Base-by-base conservation (phyloP, 2,113 vertebrate species). In the Lycaon pictus region DNA sequence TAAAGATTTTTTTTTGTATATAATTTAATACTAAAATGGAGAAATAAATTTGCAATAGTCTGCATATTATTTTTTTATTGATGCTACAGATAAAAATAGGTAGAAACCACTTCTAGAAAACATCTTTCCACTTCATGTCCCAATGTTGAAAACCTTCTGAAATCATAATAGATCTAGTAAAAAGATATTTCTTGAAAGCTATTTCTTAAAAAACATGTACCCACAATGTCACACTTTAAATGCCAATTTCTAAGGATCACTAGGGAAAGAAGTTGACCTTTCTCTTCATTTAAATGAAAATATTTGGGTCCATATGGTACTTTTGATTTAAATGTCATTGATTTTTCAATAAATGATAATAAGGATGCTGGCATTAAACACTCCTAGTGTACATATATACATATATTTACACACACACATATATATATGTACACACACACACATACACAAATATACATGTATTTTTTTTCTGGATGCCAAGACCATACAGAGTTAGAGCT, bases 251-350 rank as follows among this genome's bases (percentile, higher is more conserved):
- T 58, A 90, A 93, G 29, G 22, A 79, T 90, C n/a, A 67, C 74
- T 82, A 74, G 37, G 27, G n/a, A 71, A 67, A 89, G 29, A 87
- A 84, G 48, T 32, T 90, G 72, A 96, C n/a, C 58, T 88, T 97
- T 93, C 56, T 92, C 53, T 93, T 65, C n/a, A 51, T 84, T 94
- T 90, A 90, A 94, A 92, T 48, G 13, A 53, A 96, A 96, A 92
- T 93, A 87, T 82, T 85, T 91, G 27, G 15, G 22, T 86, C 72
- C n/a, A 83, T 82, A 72, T 71, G 32, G 51, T 19, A 93, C 58
- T 91, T 93, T 86, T 84, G 20, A 96, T 92, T 92, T 95, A 97
- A 95, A 95, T 95, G 63, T 58, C 62, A 88, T 88, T 83, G 48
- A 94, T 83, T 87, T 87, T 95, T 84, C n/a, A 79, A 76, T n/a